Evolutionary conservation across 2,888 invertebrate species (phyloP), one percentile per base, ranked within the genome.

Genomic region (Acanthosepion esculentum): DNA sequence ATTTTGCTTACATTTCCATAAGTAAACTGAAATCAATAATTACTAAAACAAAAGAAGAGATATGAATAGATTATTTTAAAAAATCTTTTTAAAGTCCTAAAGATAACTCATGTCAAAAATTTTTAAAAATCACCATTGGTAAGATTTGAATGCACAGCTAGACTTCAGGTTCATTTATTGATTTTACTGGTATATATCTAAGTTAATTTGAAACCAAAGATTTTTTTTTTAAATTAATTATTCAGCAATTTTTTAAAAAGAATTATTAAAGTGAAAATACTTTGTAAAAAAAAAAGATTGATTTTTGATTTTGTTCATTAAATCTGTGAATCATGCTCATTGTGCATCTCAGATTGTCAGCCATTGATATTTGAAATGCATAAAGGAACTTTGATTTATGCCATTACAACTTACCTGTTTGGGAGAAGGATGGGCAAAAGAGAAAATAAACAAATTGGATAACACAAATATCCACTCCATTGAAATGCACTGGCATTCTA

Each of bases 401-500:
- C n/a, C 78, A 33, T n/a, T 78, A 33, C 78, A 78, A 78, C n/a
- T 78, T n/a, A 3, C 64, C 33, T 12, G n/a, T n/a, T 78, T 8
- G 78, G 33, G 4, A 78, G 20, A 78, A 78, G 78, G 33, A 78
- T 33, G n/a, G 78, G 78, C 78, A 59, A 59, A 59, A 59, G n/a
- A 33, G 78, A 78, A n/a, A n/a, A 33, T 20, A 78, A n/a, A n/a
- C 29, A 78, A 78, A 78, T n/a, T 78, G 10, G n/a, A 78, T 78
- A n/a, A 78, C 78, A 29, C 29, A 33, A 78, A n/a, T 78, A 33
- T 33, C n/a, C n/a, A 78, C 15, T n/a, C n/a, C 15, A 78, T 78
- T 78, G 33, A 78, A 78, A 78, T 78, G 78, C 78, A 78, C 33
- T 78, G 78, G n/a, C 78, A 78, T 78, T 78, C 78, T 78, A n/a